Conservation (phyloP, 2,113 vertebrate genomes). For the Ginglymostoma cirratum region DNA sequence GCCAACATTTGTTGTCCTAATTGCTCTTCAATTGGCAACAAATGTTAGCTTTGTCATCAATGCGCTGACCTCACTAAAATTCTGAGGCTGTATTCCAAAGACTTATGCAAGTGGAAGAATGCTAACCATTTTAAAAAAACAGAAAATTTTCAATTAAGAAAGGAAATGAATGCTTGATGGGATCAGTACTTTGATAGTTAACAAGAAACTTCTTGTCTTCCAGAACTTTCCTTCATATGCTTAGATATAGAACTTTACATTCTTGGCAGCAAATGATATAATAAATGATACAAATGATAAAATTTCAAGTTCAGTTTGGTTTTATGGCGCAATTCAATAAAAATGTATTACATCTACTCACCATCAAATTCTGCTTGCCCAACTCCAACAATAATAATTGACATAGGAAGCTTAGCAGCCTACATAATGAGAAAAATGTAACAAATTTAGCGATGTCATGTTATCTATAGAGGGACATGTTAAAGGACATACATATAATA, state of each 20-base stretch:
- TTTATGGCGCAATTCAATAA: background rate
- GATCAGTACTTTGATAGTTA: background rate
- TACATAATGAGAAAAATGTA: constrained; percentile 44
- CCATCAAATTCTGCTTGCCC: constrained; percentile 92
- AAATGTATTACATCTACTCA: constrained; percentile 50
- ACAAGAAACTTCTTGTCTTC: background rate
- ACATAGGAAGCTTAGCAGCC: constrained; percentile 94
- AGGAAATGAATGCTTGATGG: background rate
- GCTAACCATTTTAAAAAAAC: background rate
- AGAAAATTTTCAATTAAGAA: background rate
- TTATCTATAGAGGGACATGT: background rate
- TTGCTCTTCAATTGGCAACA: background rate
- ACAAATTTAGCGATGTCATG: background rate
- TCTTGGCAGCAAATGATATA: background rate
- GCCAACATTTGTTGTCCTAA: background rate
- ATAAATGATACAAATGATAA: background rate
- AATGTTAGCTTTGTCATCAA: background rate
- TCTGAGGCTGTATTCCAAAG: background rate
- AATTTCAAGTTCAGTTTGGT: background rate
- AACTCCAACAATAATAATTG: constrained; percentile 89
- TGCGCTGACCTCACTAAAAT: too few species aligned
- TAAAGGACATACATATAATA: background rate
- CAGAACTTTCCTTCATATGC: background rate
- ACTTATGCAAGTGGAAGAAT: background rate
- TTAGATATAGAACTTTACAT: background rate